These are phyloP conservation scores for Troglohyphantes excavatus DNA, from an alignment of 2,888 invertebrate species.

Conservation along the genomic window DNA sequence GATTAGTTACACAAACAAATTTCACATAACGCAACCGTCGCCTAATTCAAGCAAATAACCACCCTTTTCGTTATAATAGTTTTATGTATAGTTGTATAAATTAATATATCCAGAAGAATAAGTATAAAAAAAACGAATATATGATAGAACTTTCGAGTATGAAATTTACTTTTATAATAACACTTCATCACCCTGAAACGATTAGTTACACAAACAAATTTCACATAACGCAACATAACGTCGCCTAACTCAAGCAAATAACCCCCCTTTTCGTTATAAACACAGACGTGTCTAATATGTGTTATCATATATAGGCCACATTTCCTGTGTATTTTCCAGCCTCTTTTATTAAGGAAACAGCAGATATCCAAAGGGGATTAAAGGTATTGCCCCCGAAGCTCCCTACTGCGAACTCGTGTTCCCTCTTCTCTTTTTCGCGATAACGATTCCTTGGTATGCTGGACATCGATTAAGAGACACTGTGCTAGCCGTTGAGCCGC, in stretches of 20 bases:
- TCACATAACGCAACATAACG: neutral
- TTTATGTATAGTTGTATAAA: too few species aligned
- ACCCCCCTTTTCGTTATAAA: neutral
- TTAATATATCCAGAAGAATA: too few species aligned
- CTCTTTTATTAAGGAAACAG: conserved; percentile 67
- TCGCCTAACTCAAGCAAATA: neutral
- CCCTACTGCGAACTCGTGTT: conserved; percentile 66
- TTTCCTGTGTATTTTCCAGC: conserved; percentile 39
- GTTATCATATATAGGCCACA: conserved; percentile 69
- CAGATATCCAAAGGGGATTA: conserved; percentile 66
- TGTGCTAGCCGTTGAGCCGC: conserved; percentile 7
- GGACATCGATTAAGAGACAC: conserved; percentile 48
- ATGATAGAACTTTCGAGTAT: too few species aligned
- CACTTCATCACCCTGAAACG: too few species aligned
- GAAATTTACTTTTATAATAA: too few species aligned
- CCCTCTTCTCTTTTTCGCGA: conserved; percentile 36
- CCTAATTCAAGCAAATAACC: too few species aligned
- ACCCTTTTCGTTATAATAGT: too few species aligned
- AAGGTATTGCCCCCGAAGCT: conserved; percentile 62
- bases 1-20: too few species aligned
- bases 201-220: too few species aligned
- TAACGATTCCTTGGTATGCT: conserved; percentile 32
- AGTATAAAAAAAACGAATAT: too few species aligned
- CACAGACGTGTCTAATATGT: conserved; percentile 54
- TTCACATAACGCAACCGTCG: too few species aligned